Evolutionary conservation across 2,888 invertebrate species (phyloP), one percentile per base, ranked within the genome.

Genomic region (Conchocele bisecta): DNA sequence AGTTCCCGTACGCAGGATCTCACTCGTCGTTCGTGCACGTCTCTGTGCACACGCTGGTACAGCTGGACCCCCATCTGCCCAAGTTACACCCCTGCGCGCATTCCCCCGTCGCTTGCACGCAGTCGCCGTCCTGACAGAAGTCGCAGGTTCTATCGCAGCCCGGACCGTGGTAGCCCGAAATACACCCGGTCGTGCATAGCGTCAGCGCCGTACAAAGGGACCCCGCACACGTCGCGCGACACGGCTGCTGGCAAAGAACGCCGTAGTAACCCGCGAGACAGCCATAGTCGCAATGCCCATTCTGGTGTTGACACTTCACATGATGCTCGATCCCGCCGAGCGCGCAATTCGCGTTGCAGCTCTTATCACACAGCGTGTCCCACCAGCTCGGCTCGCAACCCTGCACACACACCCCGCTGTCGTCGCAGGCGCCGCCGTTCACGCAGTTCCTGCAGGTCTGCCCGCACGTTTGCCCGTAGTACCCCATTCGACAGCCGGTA

Each of bases 331-430:
- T n/a, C n/a, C n/a, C n/a, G n/a, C n/a, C n/a, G n/a, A n/a, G n/a
- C n/a, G n/a, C n/a, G n/a, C n/a, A n/a, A 29, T 48, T 51, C 1
- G 15, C 11, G 3, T 56, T 35, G 35, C 68, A 69, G 0, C 11
- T 17, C 5, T 33, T 41, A 24, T 61, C 39, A 24, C 68, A 69
- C 20, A 17, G 29, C 6, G 24, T 33, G 0, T 63, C 56, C 22
- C 61, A 75, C 56, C 54, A 71, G 3, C 75, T 71, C 15, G 70
- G 46, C 3, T 22, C 53, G 26, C 75, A 75, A 2, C 75, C 71
- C 3, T 37, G 46, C 2, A 22, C 0, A 46, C 75, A 75, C n/a
- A n/a, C n/a, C n/a, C n/a, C n/a, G n/a, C n/a, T n/a, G n/a, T n/a
- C n/a, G n/a, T n/a, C n/a, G n/a, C n/a, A n/a, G n/a, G n/a, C n/a